Evolutionary conservation across 2,113 vertebrate genomes (phyloP), one percentile per base, ranked within the genome.

Genomic region (Brachypodius melanocephalos): DNA sequence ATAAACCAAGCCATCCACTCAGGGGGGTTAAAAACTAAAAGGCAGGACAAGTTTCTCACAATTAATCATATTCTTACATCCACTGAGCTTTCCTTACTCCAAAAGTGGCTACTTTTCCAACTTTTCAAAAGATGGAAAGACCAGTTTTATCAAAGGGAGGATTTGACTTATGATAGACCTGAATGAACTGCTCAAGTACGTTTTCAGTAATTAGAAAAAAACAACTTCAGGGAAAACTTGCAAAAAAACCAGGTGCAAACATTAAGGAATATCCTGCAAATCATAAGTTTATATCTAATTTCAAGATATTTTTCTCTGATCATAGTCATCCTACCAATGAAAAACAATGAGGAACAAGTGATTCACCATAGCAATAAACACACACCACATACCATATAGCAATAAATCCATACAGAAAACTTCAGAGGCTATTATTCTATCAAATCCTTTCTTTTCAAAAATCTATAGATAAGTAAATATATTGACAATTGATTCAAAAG

Each of bases 151-250:
- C 87, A 85, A 97, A 89, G 57, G 62, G 14, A 69, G n/a, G 40
- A 31, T 38, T n/a, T 74, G 31, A 78, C 49, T 80, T 90, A 29
- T 1, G 36, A 89, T 82, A 74, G 7, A 75, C 25, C 17, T 4
- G 5, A 85, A 83, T 48, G 52, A 74, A 85, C 62, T 62, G 72
- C 88, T 81, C 45, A 72, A 97, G 76, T n/a, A 88, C 62, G 74
- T 93, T 96, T 95, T 95, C 81, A 96, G 67, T 90, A 94, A 94
- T 73, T 57, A 52, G 58, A 62, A 95, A 95, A 71, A 66, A 91
- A 63, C 5, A 74, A 65, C 57, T 65, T 85, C 48, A 26, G 61
- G 61, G 57, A 90, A 93, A 95, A 74, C 16, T 66, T 88, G 46
- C 45, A 67, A 79, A 93, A 93, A 95, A 80, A 8, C 79, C 94